A percentile compares a stretch with the other conserved stretches of the same genome.
Conservation (phyloP, 2,113 vertebrate genomes). For the Aramus guarauna region DNA sequence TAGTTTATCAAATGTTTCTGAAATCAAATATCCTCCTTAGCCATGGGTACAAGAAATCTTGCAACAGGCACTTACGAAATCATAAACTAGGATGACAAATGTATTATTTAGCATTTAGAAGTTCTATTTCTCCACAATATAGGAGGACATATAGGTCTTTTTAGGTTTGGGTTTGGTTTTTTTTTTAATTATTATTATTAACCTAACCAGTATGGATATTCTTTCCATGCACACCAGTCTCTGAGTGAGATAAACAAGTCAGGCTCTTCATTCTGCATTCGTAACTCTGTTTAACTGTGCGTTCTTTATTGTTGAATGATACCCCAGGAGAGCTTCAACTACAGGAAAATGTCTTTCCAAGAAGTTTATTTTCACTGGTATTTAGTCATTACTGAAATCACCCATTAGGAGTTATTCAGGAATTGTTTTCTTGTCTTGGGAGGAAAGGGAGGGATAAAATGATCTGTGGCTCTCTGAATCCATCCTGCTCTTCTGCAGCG, state of each 20-base stretch:
- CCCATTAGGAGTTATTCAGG: not conserved
- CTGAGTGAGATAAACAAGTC: not conserved
- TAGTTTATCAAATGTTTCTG: not conserved
- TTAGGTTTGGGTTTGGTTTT: no score
- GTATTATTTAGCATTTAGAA: not conserved
- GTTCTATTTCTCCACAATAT: not conserved
- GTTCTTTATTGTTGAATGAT: not conserved
- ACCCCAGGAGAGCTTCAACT: not conserved
- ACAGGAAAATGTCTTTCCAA: not conserved
- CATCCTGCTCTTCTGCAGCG: not conserved
- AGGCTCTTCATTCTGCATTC: not conserved
- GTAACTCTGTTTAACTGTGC: not conserved
- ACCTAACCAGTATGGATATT: not conserved
- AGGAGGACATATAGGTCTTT: not conserved
- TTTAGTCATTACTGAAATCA: not conserved
- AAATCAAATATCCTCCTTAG: not conserved
- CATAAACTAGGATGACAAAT: not conserved
- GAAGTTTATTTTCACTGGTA: not conserved
- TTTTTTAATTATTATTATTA: not conserved
- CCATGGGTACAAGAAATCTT: not conserved
- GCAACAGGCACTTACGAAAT: not conserved
- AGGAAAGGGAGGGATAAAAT: not conserved
- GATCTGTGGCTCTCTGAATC: not conserved
- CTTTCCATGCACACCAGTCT: not conserved
- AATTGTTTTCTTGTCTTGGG: not conserved